Base-by-base conservation (phyloP, 2,113 vertebrate genomes). In the Cheilinus undulatus region DNA sequence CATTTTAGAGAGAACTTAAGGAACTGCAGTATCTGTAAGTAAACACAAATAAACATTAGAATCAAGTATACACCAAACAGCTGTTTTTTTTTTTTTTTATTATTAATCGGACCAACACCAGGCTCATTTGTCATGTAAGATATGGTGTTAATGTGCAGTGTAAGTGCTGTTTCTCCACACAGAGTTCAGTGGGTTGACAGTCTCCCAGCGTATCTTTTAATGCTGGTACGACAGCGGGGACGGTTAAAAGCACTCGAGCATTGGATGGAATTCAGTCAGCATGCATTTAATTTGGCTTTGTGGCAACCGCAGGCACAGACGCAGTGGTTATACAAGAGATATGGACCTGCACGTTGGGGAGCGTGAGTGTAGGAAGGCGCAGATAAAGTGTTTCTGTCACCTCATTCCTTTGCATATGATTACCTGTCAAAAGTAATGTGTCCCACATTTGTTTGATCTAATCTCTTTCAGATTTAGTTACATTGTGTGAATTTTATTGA, bases 311-410 rank as follows among this genome's bases (percentile, higher is more conserved):
- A 66, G 66, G 59, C 36, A 22, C 69, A 57, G 48, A 28, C 10
- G 0, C n/a, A n/a, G n/a, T 42, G 30, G 58, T 68, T 53, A 20
- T 15, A 53, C 58, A 73, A 67, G 60, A 80, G 42, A 72, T 38
- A 43, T 48, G 62, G 22, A 73, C 14, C 7, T 59, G 68, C 58
- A 56, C 73, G 73, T 62, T 70, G 53, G 45, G 28, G 52, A 24
- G 17, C 20, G 23, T 32, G 45, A 63, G 40, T 23, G 70, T 48
- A 45, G 45, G 66, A 74, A 84, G 52, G 45, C 24, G 36, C 54
- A 28, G 77, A 87, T 73, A 80, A 88, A 86, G 72, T 53, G 51
- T 48, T 81, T 82, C 52, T 86, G 87, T 83, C 86, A 86, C 70
- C 48, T 87, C 28, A 78, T 87, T 77, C 50, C 60, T 65, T 40